Evolutionary conservation across 2,113 vertebrate genomes (phyloP), one percentile per base, ranked within the genome.

Genomic region (Galbula dea): DNA sequence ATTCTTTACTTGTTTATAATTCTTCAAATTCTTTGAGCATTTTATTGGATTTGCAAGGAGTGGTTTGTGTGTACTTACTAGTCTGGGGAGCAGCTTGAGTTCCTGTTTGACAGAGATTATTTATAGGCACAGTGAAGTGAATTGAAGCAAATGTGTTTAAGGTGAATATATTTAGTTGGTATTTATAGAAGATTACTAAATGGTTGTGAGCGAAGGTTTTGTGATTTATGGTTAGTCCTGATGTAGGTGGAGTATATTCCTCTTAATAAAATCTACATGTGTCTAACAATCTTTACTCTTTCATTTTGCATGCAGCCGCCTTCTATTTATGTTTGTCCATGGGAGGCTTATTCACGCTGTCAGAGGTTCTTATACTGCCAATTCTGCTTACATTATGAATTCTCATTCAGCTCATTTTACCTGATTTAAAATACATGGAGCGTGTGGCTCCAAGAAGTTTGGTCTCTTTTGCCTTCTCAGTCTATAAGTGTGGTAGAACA

Each of bases 11-110:
- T 91, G 63, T 83, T 95, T 85, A 41, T 49, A 63, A 68, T 86
- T 49, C 24, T 63, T 85, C 58, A 71, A 15, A 58, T 78, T 72
- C 27, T 71, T 54, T 48, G n/a, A 88, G 39, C 67, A 29, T 92
- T 94, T 89, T 82, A 48, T 45, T 86, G 83, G 67, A 95, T 92
- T 76, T 87, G 32, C 59, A 79, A 72, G n/a, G 63, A 89, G 39
- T 90, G 81, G 91, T 97, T 91, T 96, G 43, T 95, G 78, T 85
- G 87, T 63, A 91, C 69, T 89, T 81, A 93, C 67, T 59, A 89
- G 54, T 58, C 62, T 94, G 86, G 90, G 90, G 54, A 94, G 94
- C 72, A 89, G 88, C 67, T 37, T 26, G 83, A 51, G 69, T 76
- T 88, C 71, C 77, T 93, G 51, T 90, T 74, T 96, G 91, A 83